Evolutionary conservation across 2,888 invertebrate species (phyloP).

Genomic region (Erebia epiphron): DNA sequence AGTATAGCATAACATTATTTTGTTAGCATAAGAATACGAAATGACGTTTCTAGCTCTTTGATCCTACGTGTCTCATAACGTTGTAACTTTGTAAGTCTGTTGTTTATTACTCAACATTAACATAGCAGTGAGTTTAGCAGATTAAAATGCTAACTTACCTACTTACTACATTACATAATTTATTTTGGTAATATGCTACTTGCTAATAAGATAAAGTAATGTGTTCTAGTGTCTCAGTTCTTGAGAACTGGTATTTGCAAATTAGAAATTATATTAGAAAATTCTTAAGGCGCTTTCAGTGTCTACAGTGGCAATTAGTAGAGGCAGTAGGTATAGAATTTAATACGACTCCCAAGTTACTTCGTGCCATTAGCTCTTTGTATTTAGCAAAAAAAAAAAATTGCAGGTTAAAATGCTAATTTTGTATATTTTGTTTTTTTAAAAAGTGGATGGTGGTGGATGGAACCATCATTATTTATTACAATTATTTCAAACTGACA

Average conservation of each 20-base stretch:
- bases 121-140: too few relatives aligned
- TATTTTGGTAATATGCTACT: neutral
- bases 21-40: too few relatives aligned
- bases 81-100: too few relatives aligned
- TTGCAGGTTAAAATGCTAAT: neutral
- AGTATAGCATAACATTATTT: too few relatives aligned
- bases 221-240: neutral
- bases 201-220: neutral
- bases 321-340: neutral
- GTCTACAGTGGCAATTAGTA: neutral
- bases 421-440: neutral
- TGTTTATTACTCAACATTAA: too few relatives aligned
- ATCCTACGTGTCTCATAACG: too few relatives aligned
- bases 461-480: too few relatives aligned
- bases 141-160: too few relatives aligned
- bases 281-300: neutral
- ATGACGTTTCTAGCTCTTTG: too few relatives aligned
- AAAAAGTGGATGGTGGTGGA: too few relatives aligned
- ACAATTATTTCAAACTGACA: too few relatives aligned
- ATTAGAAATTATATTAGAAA: slow-evolving; percentile 1
- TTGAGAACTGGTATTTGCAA: neutral
- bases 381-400: neutral
- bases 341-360: slow-evolving; percentile 1
- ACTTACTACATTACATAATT: too few relatives aligned
- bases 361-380: neutral